Percentiles rank a stretch among this genome's conserved stretches.
phyloP scores from a whole-genome alignment of 2,797 vertebrate species.

The Pteronotus mesoamericanus region DNA sequence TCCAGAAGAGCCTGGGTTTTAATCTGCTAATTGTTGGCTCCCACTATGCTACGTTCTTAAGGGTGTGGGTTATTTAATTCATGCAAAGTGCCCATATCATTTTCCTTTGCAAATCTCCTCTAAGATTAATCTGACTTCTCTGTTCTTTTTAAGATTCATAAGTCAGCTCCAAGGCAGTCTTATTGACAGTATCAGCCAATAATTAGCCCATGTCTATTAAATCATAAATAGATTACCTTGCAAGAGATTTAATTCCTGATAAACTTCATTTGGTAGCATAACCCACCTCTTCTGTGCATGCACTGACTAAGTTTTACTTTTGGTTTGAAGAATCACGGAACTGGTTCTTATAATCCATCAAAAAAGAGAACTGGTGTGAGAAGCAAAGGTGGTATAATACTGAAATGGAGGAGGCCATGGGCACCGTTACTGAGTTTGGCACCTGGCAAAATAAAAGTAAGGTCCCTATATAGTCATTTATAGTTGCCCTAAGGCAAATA shows the following conservation, averaged over 20 bases:
- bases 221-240: background rate
- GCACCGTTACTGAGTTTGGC: background rate
- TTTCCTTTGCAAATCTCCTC: slow-evolving; percentile 44
- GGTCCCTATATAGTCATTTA: background rate
- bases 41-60: slow-evolving; percentile 9
- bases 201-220: background rate
- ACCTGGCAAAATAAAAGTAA: slow-evolving; percentile 32
- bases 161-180: background rate
- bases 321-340: slow-evolving; percentile 1
- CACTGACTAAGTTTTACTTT: background rate
- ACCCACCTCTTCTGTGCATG: background rate
- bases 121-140: slow-evolving; percentile 13
- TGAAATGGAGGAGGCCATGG: background rate
- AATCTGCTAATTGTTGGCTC: background rate
- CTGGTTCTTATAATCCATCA: background rate
- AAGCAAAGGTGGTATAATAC: background rate
- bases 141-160: background rate
- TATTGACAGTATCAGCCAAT: background rate
- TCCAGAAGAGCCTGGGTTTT: background rate
- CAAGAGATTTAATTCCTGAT: background rate
- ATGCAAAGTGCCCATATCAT: background rate
- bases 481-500: slow-evolving; percentile 1
- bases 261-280: background rate
- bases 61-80: slow-evolving; percentile 35
- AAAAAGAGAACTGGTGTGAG: background rate